Base-by-base conservation (phyloP, 2,113 vertebrate species). In the Terrapene triunguis region DNA sequence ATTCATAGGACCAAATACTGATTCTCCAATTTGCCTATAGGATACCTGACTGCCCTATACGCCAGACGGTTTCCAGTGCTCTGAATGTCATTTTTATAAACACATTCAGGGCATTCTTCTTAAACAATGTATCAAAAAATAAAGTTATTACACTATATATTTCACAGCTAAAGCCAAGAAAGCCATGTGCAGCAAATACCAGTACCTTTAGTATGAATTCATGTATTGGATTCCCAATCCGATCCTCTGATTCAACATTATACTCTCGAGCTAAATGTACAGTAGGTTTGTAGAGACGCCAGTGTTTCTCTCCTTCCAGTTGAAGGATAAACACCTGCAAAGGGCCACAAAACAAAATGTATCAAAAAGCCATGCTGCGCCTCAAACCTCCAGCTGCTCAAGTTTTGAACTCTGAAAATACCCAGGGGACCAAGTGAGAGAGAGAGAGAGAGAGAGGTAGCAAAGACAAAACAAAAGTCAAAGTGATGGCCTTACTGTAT, bases 261-360 rank as follows among this genome's bases (percentile, higher is more conserved):
- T 99, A 99, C 54, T 99, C 99, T 35, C 98, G 97, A 29, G 99
- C 99, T 95, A 99, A 97, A 8, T 96, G 98, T 59, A 99, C 98
- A 0, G 98, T 99, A 14, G 99, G 99, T 21, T 91, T 92, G 81
- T 99, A 99, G 6, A 99, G 98, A 1, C 97, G 97, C 99, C 99
- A 99, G 83, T 97, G 99, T 38, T 99, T 99, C 98, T 99, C 97
- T 1, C 99, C 99, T 94, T 99, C 99, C 87, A 99, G 97, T 97
- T 99, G 99, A 88, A 99, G 97, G 85, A 99, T 98, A 32, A 99
- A 99, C 5, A 99, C 99, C 99, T 99, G 89, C 6, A 92, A 83
- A 90, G 57, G 50, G 42, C 44, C 89, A 87, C 2, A 54, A 89
- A 51, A 35, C 50, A 87, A 78, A 7, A 69, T 1, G 2, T 4